Base-by-base conservation (phyloP, 1,140 invertebrate genomes). In the Stratiolaelaps scimitus region DNA sequence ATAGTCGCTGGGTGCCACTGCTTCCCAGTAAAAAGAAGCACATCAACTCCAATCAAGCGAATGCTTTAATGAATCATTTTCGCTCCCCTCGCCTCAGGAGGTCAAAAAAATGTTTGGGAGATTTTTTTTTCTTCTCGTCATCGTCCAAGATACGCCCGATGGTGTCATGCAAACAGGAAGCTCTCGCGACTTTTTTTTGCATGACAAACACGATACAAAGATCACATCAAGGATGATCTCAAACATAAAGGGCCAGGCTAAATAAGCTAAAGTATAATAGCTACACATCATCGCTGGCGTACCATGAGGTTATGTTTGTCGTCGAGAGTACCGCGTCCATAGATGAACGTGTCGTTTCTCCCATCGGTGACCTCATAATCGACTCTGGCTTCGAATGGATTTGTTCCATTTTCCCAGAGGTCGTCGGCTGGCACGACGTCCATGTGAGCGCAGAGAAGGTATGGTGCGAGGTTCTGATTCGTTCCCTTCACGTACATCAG, bases 341-440 rank as follows among this genome's bases (percentile, higher is more conserved):
- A 82, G 26, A 82, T 77, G 68, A 74, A 80, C 43, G 74, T 76
- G 70, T 80, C 75, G n/a, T n/a, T n/a, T n/a, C n/a, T n/a, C n/a
- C n/a, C n/a, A n/a, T n/a, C n/a, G n/a, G n/a, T n/a, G n/a, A n/a
- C n/a, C n/a, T n/a, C n/a, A n/a, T n/a, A n/a, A 45, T 76, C 70
- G 7, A 28, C 28, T 23, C 75, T 70, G 7, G 76, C 81, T 30
- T 72, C 73, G 71, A 82, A 83, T 43, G 81, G 81, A n/a, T n/a
- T n/a, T n/a, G n/a, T n/a, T 40, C 75, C 74, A 34, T 74, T 71
- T 13, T 75, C 72, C 81, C 81, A 83, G 6, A 69, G 68, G n/a
- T 73, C 69, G n/a, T 75, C 73, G 19, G 76, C 80, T 20, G 81
- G 81, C 2, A 83, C 81, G 34, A 83, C 81, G 73, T 83, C 81